Evolutionary conservation across 2,888 invertebrate species (phyloP), one percentile per base, ranked within the genome.

Genomic region (Notodonta ziczac): DNA sequence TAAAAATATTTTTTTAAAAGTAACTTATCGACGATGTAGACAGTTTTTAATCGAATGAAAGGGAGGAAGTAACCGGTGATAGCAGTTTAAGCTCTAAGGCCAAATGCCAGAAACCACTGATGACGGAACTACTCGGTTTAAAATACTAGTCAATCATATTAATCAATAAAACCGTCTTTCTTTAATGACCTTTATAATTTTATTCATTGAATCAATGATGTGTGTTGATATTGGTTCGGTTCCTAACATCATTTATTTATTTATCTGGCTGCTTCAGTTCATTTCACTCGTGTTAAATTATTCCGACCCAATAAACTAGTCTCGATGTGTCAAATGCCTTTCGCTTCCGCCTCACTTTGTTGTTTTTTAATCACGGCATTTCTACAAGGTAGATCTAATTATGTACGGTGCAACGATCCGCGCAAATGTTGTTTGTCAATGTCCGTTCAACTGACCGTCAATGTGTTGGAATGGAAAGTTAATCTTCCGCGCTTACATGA

Each of bases 401-500:
- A 67, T 72, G 71, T 56, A 67, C 66, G 66, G 78, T 80, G 74
- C 79, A 80, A 74, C 76, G 76, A 77, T 71, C 76, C 65, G 69
- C 61, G 65, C 67, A 66, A 62, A 56, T 63, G 57, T 60, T 74
- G 75, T 77, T 76, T 75, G 74, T 76, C 72, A 70, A 71, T 55
- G 68, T 67, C 70, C 62, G 73, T 66, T 67, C 72, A 83, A 75
- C 89, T 35, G 35, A 84, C 89, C 89, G 89, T 87, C 87, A 87
- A 85, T 87, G 85, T 82, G 84, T 87, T 89, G 39, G 5, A 39
- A n/a, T 39, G 81, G 90, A 91, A 91, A 91, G 90, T 90, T 72
- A 78, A 84, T 85, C 83, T 86, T 86, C 85, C 82, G 81, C 79
- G 76, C 78, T 84, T 80, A 80, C 83, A 74, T 76, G 82, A 82